Evolutionary conservation across 2,113 vertebrate species (phyloP).

Genomic region (Anser cygnoides): DNA sequence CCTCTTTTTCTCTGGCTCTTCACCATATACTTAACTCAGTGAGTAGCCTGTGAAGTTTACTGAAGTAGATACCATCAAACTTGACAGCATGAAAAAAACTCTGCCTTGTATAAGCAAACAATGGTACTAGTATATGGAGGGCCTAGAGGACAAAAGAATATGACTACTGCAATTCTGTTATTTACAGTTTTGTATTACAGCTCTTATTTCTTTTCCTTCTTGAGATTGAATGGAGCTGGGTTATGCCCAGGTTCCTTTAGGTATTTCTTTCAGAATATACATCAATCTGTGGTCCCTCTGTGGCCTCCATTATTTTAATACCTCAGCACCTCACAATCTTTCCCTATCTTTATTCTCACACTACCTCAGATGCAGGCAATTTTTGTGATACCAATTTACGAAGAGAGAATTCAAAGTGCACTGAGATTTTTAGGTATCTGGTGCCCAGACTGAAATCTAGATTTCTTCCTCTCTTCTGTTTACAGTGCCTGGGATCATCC

Average conservation of each 20-base stretch:
- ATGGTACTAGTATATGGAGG: neutral
- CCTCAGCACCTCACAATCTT: neutral
- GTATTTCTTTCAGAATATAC: conserved; percentile 6
- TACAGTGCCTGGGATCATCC: neutral
- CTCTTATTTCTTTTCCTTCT: conserved; percentile 13
- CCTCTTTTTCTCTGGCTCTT: conserved; percentile 30
- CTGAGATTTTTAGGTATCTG: neutral
- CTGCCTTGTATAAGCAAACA: conserved; percentile 27
- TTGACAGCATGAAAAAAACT: conserved; percentile 37
- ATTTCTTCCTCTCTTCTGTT: neutral
- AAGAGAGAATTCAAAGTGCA: neutral
- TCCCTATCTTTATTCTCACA: neutral
- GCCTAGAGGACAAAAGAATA: conserved; percentile 39
- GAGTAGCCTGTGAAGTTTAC: conserved; percentile 42
- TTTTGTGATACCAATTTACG: neutral
- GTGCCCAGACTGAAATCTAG: neutral
- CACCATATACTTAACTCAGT: conserved; percentile 46
- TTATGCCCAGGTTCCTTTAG: neutral
- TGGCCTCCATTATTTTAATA: neutral
- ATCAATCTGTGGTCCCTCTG: neutral
- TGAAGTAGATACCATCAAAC: conserved; percentile 32
- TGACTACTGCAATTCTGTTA: conserved; percentile 19
- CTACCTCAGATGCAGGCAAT: neutral
- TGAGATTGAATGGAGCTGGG: neutral
- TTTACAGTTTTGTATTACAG: conserved; percentile 42